Base-by-base conservation (phyloP, 2,888 invertebrate species). In the Plagodis pulveraria region DNA sequence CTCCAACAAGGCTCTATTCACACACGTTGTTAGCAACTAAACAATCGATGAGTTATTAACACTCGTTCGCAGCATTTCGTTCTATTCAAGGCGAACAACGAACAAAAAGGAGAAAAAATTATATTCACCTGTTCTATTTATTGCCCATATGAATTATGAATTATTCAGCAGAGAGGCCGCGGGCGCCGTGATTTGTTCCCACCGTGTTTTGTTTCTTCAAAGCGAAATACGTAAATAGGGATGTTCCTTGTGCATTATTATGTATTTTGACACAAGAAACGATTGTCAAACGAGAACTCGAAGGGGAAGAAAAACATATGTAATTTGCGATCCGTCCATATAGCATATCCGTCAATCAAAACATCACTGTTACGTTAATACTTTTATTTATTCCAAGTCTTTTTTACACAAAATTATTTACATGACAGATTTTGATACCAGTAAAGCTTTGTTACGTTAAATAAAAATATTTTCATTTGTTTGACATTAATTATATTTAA, bases 21-120 rank as follows among this genome's bases (percentile, higher is more conserved):
- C 71, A 73, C 72, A 73, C 67, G 68, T 73, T 72, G 76, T 76
- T 76, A 75, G 78, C 66, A 75, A 77, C 83, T 86, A 87, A 89
- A 91, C 90, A 91, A 90, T 90, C 81, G 84, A 82, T 89, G 91
- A 91, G 77, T 89, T 91, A 90, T 90, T 89, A 90, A 89, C 90
- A 79, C 71, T 89, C 91, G 76, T 63, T 74, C 66, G 78, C 90
- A 91, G 86, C 76, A 56, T 34, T 58, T 55, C 65, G 45, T 60
- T 58, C 66, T 63, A 64, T 68, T 67, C 68, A 66, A 48, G 62
- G 45, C 45, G 52, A 65, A 59, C 56, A 45, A 47, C 50, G 63
- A 62, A 70, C 70, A 80, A 83, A 87, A 85, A 63, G 72, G 81
- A 78, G 81, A 80, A 86, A 86, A 84, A 69, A 87, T 80, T 81